Evolutionary conservation across 2,113 vertebrate genomes (phyloP), one percentile per base, ranked within the genome.

Genomic region (Notothenia coriiceps): DNA sequence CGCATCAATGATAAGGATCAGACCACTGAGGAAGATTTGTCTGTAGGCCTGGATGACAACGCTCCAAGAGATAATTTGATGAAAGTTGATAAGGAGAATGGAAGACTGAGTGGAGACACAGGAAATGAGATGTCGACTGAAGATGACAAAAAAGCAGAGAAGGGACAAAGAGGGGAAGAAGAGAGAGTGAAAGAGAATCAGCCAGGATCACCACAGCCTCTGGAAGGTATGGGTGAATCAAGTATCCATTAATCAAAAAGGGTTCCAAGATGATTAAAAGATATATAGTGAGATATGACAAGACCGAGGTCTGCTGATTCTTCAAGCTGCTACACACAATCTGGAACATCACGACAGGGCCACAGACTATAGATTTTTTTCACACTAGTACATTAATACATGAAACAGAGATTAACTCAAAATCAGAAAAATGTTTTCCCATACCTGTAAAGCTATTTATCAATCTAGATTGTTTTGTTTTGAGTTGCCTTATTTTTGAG

Each of bases 171-270:
- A 75, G 51, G 44, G 29, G 25, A 70, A 59, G 62, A 47, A 47
- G 46, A 6, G 7, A 40, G 57, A 13, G 46, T 74, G n/a, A 40
- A 22, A 10, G 44, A 12, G n/a, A 14, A 13, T 77, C 55, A 73
- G 35, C 29, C 70, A 51, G 73, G 17, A 70, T 63, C 85, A 63
- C 9, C 44, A 77, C 43, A 71, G 17, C 2, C 54, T 33, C 35
- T 14, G 46, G 74, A 86, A 89, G 92, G 88, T 92, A 90, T 55
- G 72, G 49, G 62, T 72, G 22, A 56, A 20, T 55, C 61, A 65
- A 62, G 50, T 69, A 54, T 71, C 44, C 69, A 35, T 43, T 50
- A 65, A 70, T 82, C 68, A 73, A 65, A 35, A 47, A 13, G 33
- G 60, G 55, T 78, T 76, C 1, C 78, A 64, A 46, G 17, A 51